These are phyloP conservation scores for Whitmania pigra DNA, from an alignment of 1,140 invertebrate genomes.

Conservation along the genomic window DNA sequence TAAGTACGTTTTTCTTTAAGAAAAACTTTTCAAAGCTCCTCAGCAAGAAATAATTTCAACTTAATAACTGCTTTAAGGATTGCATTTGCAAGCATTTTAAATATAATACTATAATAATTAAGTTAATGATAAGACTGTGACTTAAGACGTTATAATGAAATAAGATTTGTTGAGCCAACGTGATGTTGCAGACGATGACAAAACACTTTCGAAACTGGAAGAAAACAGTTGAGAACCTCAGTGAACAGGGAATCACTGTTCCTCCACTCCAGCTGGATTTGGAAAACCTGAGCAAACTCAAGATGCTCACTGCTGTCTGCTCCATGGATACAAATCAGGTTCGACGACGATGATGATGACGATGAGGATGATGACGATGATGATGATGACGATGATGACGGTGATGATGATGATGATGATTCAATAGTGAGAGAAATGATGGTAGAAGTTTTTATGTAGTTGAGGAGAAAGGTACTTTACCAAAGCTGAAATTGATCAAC, in stretches of 20 bases:
- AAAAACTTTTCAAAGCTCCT: too few relatives aligned
- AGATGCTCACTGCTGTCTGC: constrained; percentile 5
- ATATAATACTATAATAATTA: neutral
- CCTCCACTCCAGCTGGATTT: constrained; percentile 16
- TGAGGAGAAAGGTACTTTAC: too few relatives aligned
- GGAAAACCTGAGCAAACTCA: neutral
- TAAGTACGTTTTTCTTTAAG: too few relatives aligned
- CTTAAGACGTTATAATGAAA: too few relatives aligned
- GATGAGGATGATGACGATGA: constrained; percentile 11
- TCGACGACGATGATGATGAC: neutral
- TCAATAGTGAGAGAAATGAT: neutral
- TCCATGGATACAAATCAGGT: constrained; percentile 11
- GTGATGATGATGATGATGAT: constrained; percentile 12
- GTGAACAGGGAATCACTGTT: constrained; percentile 8
- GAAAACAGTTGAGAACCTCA: constrained; percentile 14
- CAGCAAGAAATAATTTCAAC: too few relatives aligned
- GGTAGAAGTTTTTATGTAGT: too few relatives aligned
- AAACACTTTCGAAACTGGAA: constrained; percentile 19
- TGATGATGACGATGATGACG: constrained; percentile 12
- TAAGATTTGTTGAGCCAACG: neutral
- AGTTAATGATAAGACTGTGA: neutral
- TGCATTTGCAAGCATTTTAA: neutral
- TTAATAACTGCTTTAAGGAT: too few relatives aligned
- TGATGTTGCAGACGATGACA: constrained; percentile 15
- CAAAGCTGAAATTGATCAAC: too few relatives aligned